Evolutionary conservation across 2,888 invertebrate genomes (phyloP).

Genomic region (Trisateles emortualis): DNA sequence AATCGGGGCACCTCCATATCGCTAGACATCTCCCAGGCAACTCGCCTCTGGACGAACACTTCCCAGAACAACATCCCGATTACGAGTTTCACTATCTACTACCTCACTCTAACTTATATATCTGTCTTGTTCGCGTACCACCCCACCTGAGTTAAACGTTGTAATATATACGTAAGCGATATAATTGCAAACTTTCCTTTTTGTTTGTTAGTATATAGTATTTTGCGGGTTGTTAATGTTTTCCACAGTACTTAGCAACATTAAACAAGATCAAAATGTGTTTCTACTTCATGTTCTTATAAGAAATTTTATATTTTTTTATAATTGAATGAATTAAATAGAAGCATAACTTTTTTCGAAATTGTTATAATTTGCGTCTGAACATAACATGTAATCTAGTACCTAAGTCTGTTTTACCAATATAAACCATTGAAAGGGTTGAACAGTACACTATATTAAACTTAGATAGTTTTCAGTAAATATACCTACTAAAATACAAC

Average conservation of each 20-base stretch:
- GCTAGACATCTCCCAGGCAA: conserved; percentile 83
- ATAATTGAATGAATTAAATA: too few species aligned
- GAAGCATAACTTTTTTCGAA: too few species aligned
- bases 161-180: conserved; percentile 63
- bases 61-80: conserved; percentile 59
- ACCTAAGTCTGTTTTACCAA: too few species aligned
- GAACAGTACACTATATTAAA: too few species aligned
- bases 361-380: too few species aligned
- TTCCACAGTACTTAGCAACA: neutral
- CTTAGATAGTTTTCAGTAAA: too few species aligned
- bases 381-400: too few species aligned
- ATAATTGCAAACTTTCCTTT: conserved; percentile 62
- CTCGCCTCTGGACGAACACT: conserved; percentile 62
- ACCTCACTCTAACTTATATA: conserved; percentile 28
- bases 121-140: conserved; percentile 59
- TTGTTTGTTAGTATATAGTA: conserved; percentile 45
- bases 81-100: conserved; percentile 41
- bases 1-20: conserved; percentile 85
- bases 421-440: too few species aligned
- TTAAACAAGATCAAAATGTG: neutral
- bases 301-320: too few species aligned
- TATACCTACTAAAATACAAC: too few species aligned
- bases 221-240: conserved; percentile 25
- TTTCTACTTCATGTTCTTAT: too few species aligned
- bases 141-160: conserved; percentile 66